Conservation (phyloP, 2,888 invertebrate genomes). For the Drosophila phalerata region DNA sequence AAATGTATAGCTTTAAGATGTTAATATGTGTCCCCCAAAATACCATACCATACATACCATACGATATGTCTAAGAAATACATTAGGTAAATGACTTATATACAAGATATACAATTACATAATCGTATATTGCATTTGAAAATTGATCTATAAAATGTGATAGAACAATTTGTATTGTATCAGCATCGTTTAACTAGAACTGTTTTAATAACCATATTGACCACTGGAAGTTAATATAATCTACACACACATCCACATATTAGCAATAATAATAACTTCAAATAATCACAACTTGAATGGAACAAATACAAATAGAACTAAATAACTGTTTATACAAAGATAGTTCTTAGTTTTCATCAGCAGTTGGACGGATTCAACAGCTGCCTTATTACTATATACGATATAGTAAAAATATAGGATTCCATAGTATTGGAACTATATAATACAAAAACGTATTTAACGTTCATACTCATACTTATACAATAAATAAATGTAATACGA, state of each 20-base stretch:
- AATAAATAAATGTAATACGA: constrained; percentile 70
- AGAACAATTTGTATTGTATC: constrained; percentile 49
- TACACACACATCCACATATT: neutral
- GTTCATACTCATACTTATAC: constrained; percentile 27
- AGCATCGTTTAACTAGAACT: constrained; percentile 19
- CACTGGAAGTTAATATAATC: neutral
- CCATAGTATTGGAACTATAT: neutral
- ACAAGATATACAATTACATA: constrained; percentile 16
- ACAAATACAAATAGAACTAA: constrained; percentile 2
- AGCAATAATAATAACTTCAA: constrained; percentile 3
- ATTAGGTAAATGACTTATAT: constrained; percentile 31
- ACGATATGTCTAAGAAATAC: constrained; percentile 7
- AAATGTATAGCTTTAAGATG: constrained; percentile 60
- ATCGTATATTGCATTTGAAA: constrained; percentile 40
- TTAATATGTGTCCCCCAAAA: constrained; percentile 38
- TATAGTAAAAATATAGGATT: constrained; percentile 11
- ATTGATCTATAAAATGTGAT: constrained; percentile 56
- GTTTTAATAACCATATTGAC: neutral
- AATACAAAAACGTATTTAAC: constrained; percentile 15
- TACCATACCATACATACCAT: neutral
- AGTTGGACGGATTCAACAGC: constrained; percentile 6
- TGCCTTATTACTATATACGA: constrained; percentile 5
- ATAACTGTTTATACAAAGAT: constrained; percentile 5
- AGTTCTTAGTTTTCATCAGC: neutral
- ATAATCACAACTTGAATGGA: constrained; percentile 6